Evolutionary conservation across 2,113 vertebrate genomes (phyloP), one percentile per base, ranked within the genome.

Genomic region (Mola mola): DNA sequence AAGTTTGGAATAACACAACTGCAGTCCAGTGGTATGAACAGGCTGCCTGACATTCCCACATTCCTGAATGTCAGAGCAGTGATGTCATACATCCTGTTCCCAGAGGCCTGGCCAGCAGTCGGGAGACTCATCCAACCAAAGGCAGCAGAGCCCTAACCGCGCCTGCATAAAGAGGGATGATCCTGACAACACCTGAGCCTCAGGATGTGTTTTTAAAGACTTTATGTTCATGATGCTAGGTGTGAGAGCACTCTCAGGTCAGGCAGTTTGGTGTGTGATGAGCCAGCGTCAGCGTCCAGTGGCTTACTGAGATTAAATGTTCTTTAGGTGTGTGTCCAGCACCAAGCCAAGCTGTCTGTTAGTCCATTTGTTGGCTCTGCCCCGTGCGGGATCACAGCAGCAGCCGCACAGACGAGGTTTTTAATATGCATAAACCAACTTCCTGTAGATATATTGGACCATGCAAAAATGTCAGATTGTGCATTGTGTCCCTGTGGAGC

Each of bases 11-110:
- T 38, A 61, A 55, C 44, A 52, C 22, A 9, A 40, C 66, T 66
- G 49, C 12, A 40, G 8, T 82, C 68, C 57, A 66, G 52, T 22
- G 53, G 51, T 44, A 66, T 64, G 72, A 85, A 84, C 76, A 76
- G 51, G 61, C 74, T 42, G 74, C 46, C 66, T 84, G 77, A 85
- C 82, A 84, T 87, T 86, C 81, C 87, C 85, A 84, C 84, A 91
- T 91, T 91, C 88, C 86, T 77, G 79, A 81, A 87, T 84, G 79
- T 79, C 81, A 89, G 78, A n/a, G 34, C 67, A 52, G 63, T 91
- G 88, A 90, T 90, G 90, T 90, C 88, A 91, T 72, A 82, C 74
- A 87, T 89, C 87, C 87, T 89, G 84, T 88, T 83, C 82, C 58
- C 85, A 85, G 77, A 78, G 81, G 75, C 50, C 72, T 49, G 66